Conservation (phyloP, 2,888 invertebrate genomes). For the Cryptocephalus moraei region DNA sequence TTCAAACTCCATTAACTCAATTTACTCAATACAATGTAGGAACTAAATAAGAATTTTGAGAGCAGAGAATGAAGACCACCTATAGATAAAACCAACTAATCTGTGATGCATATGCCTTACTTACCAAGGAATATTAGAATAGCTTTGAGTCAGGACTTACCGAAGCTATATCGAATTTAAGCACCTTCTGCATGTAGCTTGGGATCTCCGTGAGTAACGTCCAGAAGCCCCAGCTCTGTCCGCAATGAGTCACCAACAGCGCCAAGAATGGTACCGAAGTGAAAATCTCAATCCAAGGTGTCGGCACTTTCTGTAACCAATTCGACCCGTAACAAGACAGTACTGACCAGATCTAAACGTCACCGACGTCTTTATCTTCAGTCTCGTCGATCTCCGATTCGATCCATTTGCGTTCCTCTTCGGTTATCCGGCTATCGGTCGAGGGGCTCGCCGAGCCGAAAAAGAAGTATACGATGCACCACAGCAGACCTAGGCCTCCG, state of each 20-base stretch:
- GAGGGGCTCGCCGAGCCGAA: conserved; percentile 55
- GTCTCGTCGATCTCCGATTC: conserved; percentile 46
- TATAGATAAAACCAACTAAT: no score
- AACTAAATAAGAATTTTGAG: no score
- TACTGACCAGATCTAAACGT: no score
- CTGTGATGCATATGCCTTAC: no score
- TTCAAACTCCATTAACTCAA: no score
- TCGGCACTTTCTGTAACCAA: conserved; percentile 27
- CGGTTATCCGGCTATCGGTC: conserved; percentile 45
- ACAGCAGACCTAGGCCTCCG: conserved; percentile 48
- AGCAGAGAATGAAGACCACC: no score
- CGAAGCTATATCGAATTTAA: conserved; percentile 58
- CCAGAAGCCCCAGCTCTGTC: conserved; percentile 76
- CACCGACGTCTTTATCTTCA: conserved; percentile 15
- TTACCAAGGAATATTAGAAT: no score
- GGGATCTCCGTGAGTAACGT: conserved; percentile 74
- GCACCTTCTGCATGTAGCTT: conserved; percentile 62
- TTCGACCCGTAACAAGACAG: not conserved
- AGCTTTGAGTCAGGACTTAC: conserved; percentile 32
- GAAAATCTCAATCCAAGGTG: conserved; percentile 65
- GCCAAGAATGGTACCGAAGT: conserved; percentile 68
- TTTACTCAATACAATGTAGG: no score
- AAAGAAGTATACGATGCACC: conserved; percentile 47
- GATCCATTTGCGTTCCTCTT: conserved; percentile 53
- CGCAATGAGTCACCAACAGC: conserved; percentile 57